Evolutionary conservation across 2,888 invertebrate genomes (phyloP), one percentile per base, ranked within the genome.

Genomic region (Teleogryllus oceanicus): DNA sequence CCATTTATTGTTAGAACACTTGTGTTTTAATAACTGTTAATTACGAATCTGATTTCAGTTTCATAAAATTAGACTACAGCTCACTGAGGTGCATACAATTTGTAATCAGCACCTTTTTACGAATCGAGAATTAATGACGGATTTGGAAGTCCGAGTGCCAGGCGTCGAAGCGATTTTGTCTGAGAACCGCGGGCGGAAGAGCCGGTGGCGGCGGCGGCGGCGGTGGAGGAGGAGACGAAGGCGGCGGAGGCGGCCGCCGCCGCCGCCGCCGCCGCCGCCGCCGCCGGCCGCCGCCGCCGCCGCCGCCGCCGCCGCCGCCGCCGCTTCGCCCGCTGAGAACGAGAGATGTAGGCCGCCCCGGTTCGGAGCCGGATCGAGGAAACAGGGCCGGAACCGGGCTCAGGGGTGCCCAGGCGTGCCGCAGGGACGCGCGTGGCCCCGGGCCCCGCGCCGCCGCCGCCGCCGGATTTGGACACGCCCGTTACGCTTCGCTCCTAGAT

Each of bases 381-480:
- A 62, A 62, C 62, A 62, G 62, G 62, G n/a, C 62, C 62, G 62
- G 62, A 62, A 62, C 62, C 62, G 62, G 62, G n/a, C 16, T n/a
- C 12, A 62, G 62, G 62, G 62, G 62, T 8, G 62, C 4, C 62
- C 62, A n/a, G 16, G 13, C 5, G n/a, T 4, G n/a, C 16, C 62
- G 16, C 16, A 13, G 62, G 8, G 62, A 5, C 62, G 13, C 62
- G n/a, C n/a, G 3, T 8, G 62, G 62, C 62, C 62, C 62, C 4
- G 62, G n/a, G 62, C 16, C 62, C 12, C 62, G 8, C 62, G 3
- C 62, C 62, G 1, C 62, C 16, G 3, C 16, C n/a, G 16, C 16
- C 1, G n/a, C 13, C 62, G 16, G n/a, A 13, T 62, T 62, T n/a
- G 62, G 62, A n/a, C 62, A 62, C 16, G 13, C n/a, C 62, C 62